Percentiles rank a stretch among this genome's conserved stretches.
Conservation (phyloP, 1,140 invertebrate genomes). For the Episyrphus balteatus region DNA sequence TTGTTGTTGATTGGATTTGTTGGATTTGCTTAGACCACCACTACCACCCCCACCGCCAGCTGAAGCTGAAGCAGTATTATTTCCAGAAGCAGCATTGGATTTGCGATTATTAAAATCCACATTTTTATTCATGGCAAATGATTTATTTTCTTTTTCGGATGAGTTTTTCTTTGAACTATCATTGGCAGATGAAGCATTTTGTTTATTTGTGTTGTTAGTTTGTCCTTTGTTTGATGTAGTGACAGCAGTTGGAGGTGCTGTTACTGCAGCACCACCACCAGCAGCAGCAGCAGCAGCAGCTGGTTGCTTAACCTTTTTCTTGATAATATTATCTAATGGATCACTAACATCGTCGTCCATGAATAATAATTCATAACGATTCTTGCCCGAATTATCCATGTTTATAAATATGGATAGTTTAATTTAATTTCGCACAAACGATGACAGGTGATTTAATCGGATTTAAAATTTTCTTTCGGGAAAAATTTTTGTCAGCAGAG, state of each 20-base stretch:
- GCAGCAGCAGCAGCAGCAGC: conserved; percentile 8
- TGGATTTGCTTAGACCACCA: conserved; percentile 3
- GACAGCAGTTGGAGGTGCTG: conserved; percentile 10
- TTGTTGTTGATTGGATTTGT: conserved; percentile 8
- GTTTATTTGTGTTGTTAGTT: conserved; percentile 3
- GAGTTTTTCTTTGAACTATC: conserved; percentile 21
- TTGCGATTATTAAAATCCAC: conserved; percentile 21
- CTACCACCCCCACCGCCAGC: conserved; percentile 8
- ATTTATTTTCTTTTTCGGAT: conserved; percentile 80
- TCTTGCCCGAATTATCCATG: conserved; percentile 91
- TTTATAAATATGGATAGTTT: conserved; percentile 3
- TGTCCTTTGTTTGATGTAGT: conserved; percentile 9
- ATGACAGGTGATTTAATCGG: too few relatives aligned
- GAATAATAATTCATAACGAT: conserved; percentile 86
- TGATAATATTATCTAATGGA: conserved; percentile 76
- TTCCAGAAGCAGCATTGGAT: conserved; percentile 6
- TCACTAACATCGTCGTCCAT: conserved; percentile 75
- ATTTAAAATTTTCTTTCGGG: too few relatives aligned
- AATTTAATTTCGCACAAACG: too few relatives aligned
- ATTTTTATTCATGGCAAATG: conserved; percentile 38
- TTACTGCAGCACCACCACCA: conserved; percentile 9
- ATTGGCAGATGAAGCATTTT: neutral
- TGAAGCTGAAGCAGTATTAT: conserved; percentile 10
- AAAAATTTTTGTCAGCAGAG: too few relatives aligned
- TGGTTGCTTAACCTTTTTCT: conserved; percentile 63